Percentiles rank a stretch among this genome's conserved stretches.
These are phyloP conservation scores for Nothoprocta pentlandii DNA, from an alignment of 2,113 vertebrate species.

Conservation along the genomic window DNA sequence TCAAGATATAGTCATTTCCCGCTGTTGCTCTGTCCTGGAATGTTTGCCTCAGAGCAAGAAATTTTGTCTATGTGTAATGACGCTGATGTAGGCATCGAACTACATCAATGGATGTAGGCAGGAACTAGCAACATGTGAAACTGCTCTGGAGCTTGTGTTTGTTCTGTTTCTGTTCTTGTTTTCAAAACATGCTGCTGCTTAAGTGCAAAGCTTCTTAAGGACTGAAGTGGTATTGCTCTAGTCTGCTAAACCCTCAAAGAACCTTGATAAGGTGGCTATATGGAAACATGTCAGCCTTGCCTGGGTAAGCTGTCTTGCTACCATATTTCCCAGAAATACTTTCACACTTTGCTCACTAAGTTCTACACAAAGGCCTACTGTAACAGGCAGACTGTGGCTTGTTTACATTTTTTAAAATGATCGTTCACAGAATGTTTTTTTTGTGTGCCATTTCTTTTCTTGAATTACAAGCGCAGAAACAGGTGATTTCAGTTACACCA, in stretches of 20 bases:
- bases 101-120: too few relatives aligned
- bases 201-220: neutral
- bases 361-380: neutral
- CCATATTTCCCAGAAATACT: accelerated
- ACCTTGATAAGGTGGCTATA: neutral
- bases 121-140: neutral
- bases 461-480: neutral
- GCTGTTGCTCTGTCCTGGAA: neutral
- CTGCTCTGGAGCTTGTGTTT: neutral
- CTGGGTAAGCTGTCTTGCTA: neutral
- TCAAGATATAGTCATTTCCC: neutral
- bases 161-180: neutral
- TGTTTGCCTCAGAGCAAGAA: neutral
- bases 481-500: too few relatives aligned
- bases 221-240: neutral
- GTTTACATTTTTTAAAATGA: neutral
- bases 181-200: neutral
- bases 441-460: neutral
- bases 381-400: neutral
- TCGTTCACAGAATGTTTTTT: neutral
- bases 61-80: neutral
- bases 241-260: neutral
- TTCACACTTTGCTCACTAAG: neutral
- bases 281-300: neutral
- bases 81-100: neutral